Base-by-base conservation (phyloP, 2,797 vertebrate species). In the Chrysocyon brachyurus region DNA sequence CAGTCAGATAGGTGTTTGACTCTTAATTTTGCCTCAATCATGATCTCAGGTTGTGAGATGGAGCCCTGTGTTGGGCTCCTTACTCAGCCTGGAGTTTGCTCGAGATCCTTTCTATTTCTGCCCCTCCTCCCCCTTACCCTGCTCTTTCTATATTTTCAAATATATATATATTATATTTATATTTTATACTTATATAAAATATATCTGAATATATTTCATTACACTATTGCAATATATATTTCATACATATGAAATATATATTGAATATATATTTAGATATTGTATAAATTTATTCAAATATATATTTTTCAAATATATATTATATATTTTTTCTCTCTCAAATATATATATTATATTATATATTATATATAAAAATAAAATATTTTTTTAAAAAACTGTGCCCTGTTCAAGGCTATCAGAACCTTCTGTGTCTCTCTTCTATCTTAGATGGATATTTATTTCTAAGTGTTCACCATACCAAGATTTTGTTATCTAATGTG, bases 401-500 rank as follows among this genome's bases (percentile, higher is more conserved):
- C 17, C 49, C 89, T 40, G 26, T n/a, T 3, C 10, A 31, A 88
- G 54, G 46, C 4, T 33, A 14, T 46, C 21, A 78, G 33, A 92
- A 92, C 52, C 12, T 49, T 40, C 22, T 61, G 6, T 6, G 40
- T 91, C 31, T 81, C 59, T 72, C 87, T 83, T 78, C 49, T 78
- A 28, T 91, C 72, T 40, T 64, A 87, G 36, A n/a, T 24, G 90
- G 87, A 88, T 15, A 52, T 5, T 77, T 91, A 72, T 97, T 97
- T 90, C 85, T 49, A 90, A 94, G 95, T 64, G 75, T 82, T 96
- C 56, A 61, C 31, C 49, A 46, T 64, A 57, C 33, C 31, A 92
- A 97, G 95, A 97, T 93, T 90, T 52, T 92, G 17, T 95, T 97
- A 66, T 49, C 14, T 49, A 90, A 21, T 36, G 14, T 61, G 28